These are phyloP conservation scores for Dryobates pubescens DNA, from an alignment of 2,797 vertebrate species.

Conservation along the genomic window DNA sequence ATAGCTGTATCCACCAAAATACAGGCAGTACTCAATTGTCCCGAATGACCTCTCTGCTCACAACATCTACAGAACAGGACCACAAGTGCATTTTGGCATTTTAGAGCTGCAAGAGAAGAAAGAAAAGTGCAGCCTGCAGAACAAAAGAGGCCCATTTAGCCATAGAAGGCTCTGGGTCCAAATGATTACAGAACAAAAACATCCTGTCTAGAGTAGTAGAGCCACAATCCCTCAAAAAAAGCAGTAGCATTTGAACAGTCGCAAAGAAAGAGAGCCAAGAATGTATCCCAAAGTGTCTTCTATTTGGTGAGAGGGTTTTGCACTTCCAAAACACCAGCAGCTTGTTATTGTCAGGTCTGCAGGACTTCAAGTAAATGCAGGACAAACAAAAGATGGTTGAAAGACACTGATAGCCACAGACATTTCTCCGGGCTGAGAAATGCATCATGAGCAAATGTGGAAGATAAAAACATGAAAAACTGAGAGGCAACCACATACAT, in stretches of 20 bases:
- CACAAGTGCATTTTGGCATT: background rate
- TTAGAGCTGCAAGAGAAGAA: background rate
- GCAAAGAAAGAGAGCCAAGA: background rate
- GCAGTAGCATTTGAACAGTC: background rate
- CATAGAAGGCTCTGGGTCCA: background rate
- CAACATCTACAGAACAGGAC: background rate
- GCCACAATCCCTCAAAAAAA: background rate
- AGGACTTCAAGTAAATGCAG: background rate
- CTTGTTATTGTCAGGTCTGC: background rate
- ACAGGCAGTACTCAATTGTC: background rate
- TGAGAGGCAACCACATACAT: background rate
- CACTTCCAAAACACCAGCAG: background rate
- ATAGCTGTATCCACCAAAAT: background rate
- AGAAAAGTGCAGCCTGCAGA: background rate
- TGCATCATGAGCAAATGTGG: background rate
- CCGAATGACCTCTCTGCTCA: background rate
- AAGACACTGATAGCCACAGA: background rate
- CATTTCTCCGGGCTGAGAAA: background rate
- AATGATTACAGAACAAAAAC: background rate
- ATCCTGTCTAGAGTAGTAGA: background rate
- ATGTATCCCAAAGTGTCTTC: background rate
- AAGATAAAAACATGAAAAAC: background rate
- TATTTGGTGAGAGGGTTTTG: background rate
- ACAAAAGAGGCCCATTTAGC: background rate
- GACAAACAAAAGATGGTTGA: background rate